Conservation (phyloP, 2,113 vertebrate genomes). For the Sebastes schlegelii region DNA sequence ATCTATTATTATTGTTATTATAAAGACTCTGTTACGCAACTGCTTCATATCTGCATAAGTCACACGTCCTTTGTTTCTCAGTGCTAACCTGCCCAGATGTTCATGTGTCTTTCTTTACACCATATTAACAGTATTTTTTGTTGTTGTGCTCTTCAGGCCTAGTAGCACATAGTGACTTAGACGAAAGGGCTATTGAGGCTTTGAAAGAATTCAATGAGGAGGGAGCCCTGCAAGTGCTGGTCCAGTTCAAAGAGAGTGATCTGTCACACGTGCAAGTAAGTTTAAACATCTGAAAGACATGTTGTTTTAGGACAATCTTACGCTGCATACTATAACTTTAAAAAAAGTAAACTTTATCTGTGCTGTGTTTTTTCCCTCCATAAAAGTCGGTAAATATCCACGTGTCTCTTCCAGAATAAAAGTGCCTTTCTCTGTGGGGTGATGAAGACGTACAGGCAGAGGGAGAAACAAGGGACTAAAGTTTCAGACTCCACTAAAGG, state of each 20-base stretch:
- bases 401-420: slow-evolving; percentile 90
- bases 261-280: slow-evolving; percentile 98
- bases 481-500: slow-evolving; percentile 96
- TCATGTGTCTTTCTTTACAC: too few species aligned
- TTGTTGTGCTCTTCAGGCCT: slow-evolving; percentile 84
- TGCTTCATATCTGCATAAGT: not conserved
- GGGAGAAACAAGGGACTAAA: slow-evolving; percentile 98
- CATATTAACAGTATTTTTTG: not conserved
- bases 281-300: not conserved
- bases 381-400: too few species aligned
- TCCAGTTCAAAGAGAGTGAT: slow-evolving; percentile 99
- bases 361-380: too few species aligned
- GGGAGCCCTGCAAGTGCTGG: slow-evolving; percentile 95
- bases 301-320: too few species aligned
- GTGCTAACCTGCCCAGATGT: not conserved
- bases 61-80: not conserved
- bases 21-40: not conserved
- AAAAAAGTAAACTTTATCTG: not conserved
- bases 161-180: slow-evolving; percentile 97
- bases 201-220: slow-evolving; percentile 99
- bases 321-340: not conserved
- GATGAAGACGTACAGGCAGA: slow-evolving; percentile 99
- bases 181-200: slow-evolving; percentile 97
- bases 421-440: slow-evolving; percentile 99
- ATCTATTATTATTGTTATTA: not conserved